These are phyloP conservation scores for Bactericera cockerelli DNA, from an alignment of 1,140 invertebrate genomes.

Conservation along the genomic window DNA sequence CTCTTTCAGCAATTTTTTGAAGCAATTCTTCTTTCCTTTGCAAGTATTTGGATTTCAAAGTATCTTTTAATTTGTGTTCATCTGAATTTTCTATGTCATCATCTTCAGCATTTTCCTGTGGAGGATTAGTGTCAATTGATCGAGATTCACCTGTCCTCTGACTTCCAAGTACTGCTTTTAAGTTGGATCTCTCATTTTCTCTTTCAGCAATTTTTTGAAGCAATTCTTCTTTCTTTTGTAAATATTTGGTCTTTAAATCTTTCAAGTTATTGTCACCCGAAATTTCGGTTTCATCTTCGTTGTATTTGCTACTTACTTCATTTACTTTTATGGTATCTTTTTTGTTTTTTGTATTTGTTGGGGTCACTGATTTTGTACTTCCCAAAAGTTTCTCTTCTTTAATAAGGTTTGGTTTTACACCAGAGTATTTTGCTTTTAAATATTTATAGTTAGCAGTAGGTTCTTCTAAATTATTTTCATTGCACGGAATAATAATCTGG, in stretches of 20 bases:
- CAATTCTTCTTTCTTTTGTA: constrained; percentile 3
- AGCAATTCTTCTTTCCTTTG: not conserved
- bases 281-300: not conserved
- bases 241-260: not conserved
- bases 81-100: not conserved
- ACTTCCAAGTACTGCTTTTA: too few species aligned
- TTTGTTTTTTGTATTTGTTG: not conserved
- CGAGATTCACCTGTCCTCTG: too few species aligned
- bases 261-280: too few species aligned
- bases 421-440: constrained; percentile 5
- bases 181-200: not conserved
- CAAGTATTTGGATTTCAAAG: not conserved
- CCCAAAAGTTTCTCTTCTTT: too few species aligned
- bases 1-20: not conserved
- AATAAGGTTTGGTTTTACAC: not conserved
- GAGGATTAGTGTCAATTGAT: too few species aligned
- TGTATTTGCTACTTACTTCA: not conserved
- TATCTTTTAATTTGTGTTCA: too few species aligned
- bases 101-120: too few species aligned
- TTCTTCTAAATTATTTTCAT: too few species aligned
- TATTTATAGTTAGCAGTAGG: not conserved
- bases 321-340: not conserved
- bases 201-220: not conserved
- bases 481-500: too few species aligned
- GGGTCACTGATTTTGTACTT: not conserved